Percentiles rank a stretch among this genome's conserved stretches.
Evolutionary conservation across 2,113 vertebrate genomes (phyloP).

Genomic region (Misgurnus anguillicaudatus): DNA sequence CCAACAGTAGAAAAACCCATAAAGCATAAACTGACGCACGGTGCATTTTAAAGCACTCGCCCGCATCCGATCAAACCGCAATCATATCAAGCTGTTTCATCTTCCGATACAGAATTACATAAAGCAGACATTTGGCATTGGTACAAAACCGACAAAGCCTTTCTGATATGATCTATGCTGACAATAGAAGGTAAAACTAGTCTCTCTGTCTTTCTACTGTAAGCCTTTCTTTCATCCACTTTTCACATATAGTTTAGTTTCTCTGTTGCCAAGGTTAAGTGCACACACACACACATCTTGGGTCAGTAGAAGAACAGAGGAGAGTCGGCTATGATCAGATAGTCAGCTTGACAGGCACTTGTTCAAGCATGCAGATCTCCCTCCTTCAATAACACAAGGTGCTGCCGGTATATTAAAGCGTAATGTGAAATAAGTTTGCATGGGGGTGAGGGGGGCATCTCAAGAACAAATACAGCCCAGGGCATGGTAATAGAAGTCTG

Average conservation of each 20-base stretch:
- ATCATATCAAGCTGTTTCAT: slow-evolving; percentile 39
- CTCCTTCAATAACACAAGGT: background rate
- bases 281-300: background rate
- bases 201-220: background rate
- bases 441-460: background rate
- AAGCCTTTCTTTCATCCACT: background rate
- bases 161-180: slow-evolving; percentile 32
- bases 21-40: slow-evolving; percentile 1
- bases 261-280: background rate
- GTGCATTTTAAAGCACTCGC: slow-evolving; percentile 17
- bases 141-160: slow-evolving; percentile 25
- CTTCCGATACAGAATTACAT: slow-evolving; percentile 32
- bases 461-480: slow-evolving; percentile 11
- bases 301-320: background rate
- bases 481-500: slow-evolving; percentile 33
- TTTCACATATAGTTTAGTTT: background rate
- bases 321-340: background rate
- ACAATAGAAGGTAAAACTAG: slow-evolving; percentile 25
- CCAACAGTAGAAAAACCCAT: slow-evolving; percentile 18
- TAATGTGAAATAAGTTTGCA: background rate
- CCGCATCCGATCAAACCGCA: slow-evolving; percentile 37
- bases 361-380: slow-evolving; percentile 1
- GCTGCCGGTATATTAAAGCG: background rate
- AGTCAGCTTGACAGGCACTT: background rate
- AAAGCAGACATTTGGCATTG: slow-evolving; percentile 25